Evolutionary conservation across 2,113 vertebrate species (phyloP), one percentile per base, ranked within the genome.

Genomic region (Numenius arquata): DNA sequence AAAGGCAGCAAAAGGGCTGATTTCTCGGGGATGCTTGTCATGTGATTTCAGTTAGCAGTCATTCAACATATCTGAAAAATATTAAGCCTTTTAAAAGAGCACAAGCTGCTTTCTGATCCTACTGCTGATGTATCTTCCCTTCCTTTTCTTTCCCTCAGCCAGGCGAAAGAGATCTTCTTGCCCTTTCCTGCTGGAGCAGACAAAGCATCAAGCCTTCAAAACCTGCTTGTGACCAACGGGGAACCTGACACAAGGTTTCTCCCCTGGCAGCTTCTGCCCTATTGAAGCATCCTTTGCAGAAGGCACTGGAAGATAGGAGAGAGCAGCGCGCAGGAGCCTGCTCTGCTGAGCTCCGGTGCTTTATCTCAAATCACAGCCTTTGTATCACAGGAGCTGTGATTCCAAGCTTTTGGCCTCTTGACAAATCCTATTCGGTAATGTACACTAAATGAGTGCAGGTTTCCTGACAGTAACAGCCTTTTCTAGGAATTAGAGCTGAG

Each of bases 401-500:
- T n/a, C n/a, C 36, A 45, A 68, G 80, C 9, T 65, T 84, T 92
- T 95, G 96, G 73, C 94, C 74, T 89, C 73, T 89, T 91, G 84
- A 94, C 89, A 94, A 92, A 75, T n/a, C 26, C 48, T 79, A 23
- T 76, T 93, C 66, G 79, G 70, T 89, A 89, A 96, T 40, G 40
- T 38, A 61, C 17, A 38, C 48, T 72, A 81, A 94, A 92, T 84
- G 73, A 93, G 70, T 48, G 48, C 70, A 79, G 36, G 50, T 79
- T 95, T 96, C 96, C 81, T 88, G 83, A 90, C n/a, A 91, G 45
- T 50, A 93, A 85, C 45, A 62, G 30, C 15, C 55, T 96, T 93
- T 97, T 95, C 93, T 95, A 94, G 62, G 94, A 95, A 96, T 94
- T 85, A 85, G 34, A 71, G 71, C 34, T 62, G 34, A 85, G n/a